Evolutionary conservation across 2,113 vertebrate species (phyloP).

Genomic region (Porphyrio hochstetteri): DNA sequence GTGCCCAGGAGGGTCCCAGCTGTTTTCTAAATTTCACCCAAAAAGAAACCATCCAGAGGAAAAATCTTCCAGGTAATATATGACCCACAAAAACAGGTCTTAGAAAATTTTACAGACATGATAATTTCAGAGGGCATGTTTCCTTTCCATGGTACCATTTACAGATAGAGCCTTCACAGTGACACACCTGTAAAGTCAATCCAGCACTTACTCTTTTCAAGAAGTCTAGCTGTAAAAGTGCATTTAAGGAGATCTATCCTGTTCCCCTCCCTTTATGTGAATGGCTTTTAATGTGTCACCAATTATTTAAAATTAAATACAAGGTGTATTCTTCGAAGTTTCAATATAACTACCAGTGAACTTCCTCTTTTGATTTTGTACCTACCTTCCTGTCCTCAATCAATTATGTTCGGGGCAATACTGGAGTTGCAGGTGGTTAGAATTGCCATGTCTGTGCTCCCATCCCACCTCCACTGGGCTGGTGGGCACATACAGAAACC

Average conservation of each 20-base stretch:
- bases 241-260: neutral
- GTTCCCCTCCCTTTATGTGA: neutral
- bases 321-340: neutral
- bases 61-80: neutral
- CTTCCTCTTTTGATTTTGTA: neutral
- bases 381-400: neutral
- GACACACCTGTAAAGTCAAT: fast-evolving
- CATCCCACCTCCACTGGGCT: neutral
- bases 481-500: neutral
- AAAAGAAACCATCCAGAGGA: neutral
- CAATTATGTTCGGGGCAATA: neutral
- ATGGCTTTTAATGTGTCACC: neutral
- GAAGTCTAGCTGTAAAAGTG: neutral
- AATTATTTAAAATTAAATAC: neutral
- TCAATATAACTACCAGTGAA: neutral
- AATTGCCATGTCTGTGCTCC: neutral
- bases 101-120: neutral
- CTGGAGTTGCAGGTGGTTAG: neutral
- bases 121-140: neutral
- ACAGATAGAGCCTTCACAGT: neutral
- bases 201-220: neutral
- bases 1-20: neutral
- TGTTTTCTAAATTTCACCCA: neutral
- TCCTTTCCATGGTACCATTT: neutral
- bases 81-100: neutral